Conservation (phyloP, 2,888 invertebrate species). For the Eupithecia insigniata region DNA sequence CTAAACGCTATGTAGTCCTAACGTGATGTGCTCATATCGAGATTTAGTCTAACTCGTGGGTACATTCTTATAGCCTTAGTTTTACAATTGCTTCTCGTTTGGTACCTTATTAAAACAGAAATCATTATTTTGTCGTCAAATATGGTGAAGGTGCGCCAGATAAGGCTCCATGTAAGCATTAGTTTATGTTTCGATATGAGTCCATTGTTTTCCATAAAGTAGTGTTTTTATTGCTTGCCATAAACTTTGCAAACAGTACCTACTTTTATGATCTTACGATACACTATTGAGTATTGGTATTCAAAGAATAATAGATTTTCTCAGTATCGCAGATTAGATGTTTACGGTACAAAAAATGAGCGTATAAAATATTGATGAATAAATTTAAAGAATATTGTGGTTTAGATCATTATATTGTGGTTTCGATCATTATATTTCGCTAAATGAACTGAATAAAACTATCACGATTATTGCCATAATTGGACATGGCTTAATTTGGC, state of each 20-base stretch:
- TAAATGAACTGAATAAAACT: neutral
- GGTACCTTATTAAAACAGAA: neutral
- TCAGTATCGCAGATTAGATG: neutral
- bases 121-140: neutral
- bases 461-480: neutral
- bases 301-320: neutral
- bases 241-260: constrained; percentile 2
- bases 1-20: too few species aligned
- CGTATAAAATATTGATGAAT: neutral
- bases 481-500: neutral
- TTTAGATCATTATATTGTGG: neutral
- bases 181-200: constrained; percentile 10
- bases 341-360: neutral
- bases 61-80: neutral
- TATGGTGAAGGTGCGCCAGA: neutral
- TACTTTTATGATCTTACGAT: constrained; percentile 13
- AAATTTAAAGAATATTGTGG: neutral
- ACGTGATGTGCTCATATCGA: too few species aligned
- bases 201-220: constrained; percentile 16
- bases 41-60: neutral
- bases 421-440: neutral
- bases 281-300: neutral
- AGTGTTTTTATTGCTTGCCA: constrained; percentile 1
- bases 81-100: neutral
- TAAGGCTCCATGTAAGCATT: neutral